Conservation (phyloP, 2,113 vertebrate genomes). For the Stigmatopora argus region DNA sequence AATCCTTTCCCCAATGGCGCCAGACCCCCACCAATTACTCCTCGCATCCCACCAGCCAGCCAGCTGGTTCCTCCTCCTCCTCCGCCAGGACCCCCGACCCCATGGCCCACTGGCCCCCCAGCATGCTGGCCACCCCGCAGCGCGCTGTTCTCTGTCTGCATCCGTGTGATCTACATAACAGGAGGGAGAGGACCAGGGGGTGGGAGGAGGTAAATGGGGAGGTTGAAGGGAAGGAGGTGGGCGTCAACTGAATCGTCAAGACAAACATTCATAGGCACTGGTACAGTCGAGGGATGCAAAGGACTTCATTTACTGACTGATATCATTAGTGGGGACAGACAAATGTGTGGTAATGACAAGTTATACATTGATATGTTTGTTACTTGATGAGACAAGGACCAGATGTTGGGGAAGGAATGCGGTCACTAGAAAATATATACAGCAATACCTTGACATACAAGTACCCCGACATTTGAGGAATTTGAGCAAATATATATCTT, state of each 20-base stretch:
- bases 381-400: conserved; percentile 17
- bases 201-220: conserved; percentile 50
- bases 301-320: conserved; percentile 20
- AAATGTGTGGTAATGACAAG: conserved; percentile 10
- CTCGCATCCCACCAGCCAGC: conserved; percentile 53
- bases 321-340: conserved; percentile 15
- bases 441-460: no score
- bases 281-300: conserved; percentile 26
- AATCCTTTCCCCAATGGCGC: conserved; percentile 45
- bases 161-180: conserved; percentile 86
- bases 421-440: conserved; percentile 20
- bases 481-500: no score
- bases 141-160: conserved; percentile 91
- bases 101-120: conserved; percentile 62
- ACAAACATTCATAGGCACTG: conserved; percentile 50
- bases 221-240: conserved; percentile 28
- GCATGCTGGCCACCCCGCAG: conserved; percentile 77
- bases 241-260: conserved; percentile 56
- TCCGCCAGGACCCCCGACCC: conserved; percentile 53
- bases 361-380: conserved; percentile 17
- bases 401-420: conserved; percentile 5
- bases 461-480: no score
- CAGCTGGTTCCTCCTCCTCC: conserved; percentile 60
- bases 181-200: conserved; percentile 43
- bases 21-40: conserved; percentile 37